Base-by-base conservation (phyloP, 2,113 vertebrate genomes). In the Brevimyrus niger region DNA sequence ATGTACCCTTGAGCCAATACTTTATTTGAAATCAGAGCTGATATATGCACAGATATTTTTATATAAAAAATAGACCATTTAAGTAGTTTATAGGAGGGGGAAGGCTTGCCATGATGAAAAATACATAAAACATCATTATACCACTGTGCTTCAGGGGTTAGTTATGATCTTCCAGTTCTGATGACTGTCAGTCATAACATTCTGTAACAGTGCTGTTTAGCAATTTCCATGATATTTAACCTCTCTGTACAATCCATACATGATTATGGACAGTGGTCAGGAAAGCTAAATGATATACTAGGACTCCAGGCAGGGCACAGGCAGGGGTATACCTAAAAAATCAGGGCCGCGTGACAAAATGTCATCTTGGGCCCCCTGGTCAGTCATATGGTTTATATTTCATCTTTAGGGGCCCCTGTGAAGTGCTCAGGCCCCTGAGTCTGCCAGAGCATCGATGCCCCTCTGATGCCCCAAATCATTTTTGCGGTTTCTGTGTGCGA, bases 41-140 rank as follows among this genome's bases (percentile, higher is more conserved):
- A 58, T 82, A 82, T 82, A 88, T 58, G 50, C 82, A 27, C 51
- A 90, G 76, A 31, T 53, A 88, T 58, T 90, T 88, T 90, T 50
- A 88, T 76, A 76, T 87, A 27, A 80, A 76, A 17, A 35, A 90
- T 73, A 69, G 27, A 42, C 86, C 44, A 13, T 88, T 88, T 88
- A 17, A 73, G 38, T n/a, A 69, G 35, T 88, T 88, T 44, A 21
- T 17, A 48, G 46, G 31, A 44, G 76, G 76, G 42, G 27, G 44
- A 48, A 17, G 27, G 27, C 6, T 46, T 47, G 3, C 61, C 46
- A 46, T n/a, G 21, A n/a, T 88, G 23, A 88, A 46, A 48, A 27
- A 19, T 84, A n/a, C 48, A 87, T 35, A 38, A 55, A 17, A 87
- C 50, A 87, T 87, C 27, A 51, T 51, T 53, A 87, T 80, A 38